phyloP scores from a whole-genome alignment of 2,797 vertebrate genomes.

The Leptodactylus fallax region DNA sequence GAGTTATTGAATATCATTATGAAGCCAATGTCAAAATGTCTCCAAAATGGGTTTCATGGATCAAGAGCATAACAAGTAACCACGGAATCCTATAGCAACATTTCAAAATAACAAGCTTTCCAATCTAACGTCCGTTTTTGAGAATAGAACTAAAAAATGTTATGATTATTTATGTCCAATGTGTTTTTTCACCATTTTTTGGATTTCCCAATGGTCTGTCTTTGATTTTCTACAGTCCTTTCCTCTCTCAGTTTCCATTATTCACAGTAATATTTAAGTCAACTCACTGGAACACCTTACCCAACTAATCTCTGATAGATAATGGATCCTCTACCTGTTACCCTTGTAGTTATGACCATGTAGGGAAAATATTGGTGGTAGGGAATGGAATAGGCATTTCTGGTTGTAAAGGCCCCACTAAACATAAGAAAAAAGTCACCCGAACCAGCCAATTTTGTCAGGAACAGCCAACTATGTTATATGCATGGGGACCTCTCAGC shows the following conservation, averaged over 20 bases:
- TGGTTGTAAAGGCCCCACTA: neutral
- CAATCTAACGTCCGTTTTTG: neutral
- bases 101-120: neutral
- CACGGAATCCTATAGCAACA: neutral
- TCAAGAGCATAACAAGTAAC: neutral
- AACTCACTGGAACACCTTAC: neutral
- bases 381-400: neutral
- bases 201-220: neutral
- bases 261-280: neutral
- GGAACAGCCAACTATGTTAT: no score
- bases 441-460: no score
- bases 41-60: no score
- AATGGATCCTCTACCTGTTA: neutral
- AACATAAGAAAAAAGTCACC: no score
- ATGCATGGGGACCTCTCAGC: no score
- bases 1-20: neutral
- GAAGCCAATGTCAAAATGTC: neutral
- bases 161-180: neutral
- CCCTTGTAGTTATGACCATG: neutral
- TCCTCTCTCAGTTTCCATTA: neutral
- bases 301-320: neutral
- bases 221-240: neutral
- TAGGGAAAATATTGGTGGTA: neutral
- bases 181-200: no score
- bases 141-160: neutral